A percentile compares a stretch with the other conserved stretches of the same genome.
phyloP scores from a whole-genome alignment of 2,888 invertebrate species.

The Chironomus tentans region DNA sequence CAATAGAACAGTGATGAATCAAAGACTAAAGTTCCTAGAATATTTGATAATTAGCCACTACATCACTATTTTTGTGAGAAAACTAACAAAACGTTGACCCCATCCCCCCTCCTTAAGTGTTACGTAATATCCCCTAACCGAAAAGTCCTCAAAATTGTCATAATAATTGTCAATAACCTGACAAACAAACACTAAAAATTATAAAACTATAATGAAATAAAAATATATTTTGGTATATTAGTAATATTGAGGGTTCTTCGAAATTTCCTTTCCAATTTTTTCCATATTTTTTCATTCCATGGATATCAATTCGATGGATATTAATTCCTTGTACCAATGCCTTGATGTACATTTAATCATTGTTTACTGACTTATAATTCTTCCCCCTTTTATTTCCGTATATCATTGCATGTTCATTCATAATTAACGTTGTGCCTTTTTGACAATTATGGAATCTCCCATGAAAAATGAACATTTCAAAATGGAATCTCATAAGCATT shows the following conservation, averaged over 20 bases:
- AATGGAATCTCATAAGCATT: background rate
- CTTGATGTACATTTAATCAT: slow-evolving; percentile 20
- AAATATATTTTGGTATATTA: too few relatives aligned
- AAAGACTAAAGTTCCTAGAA: too few relatives aligned
- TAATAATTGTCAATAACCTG: too few relatives aligned
- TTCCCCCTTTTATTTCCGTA: background rate
- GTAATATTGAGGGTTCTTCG: background rate
- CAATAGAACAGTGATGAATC: too few relatives aligned
- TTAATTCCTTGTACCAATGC: background rate
- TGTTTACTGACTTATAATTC: background rate
- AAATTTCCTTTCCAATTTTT: background rate
- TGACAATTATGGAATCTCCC: background rate
- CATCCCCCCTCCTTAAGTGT: too few relatives aligned
- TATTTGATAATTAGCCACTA: too few relatives aligned
- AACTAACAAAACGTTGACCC: too few relatives aligned
- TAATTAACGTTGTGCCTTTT: slow-evolving; percentile 14
- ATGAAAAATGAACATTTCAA: background rate
- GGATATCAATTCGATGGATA: slow-evolving; percentile 1
- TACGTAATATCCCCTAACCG: too few relatives aligned
- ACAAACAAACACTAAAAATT: too few relatives aligned
- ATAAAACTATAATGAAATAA: too few relatives aligned
- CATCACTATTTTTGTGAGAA: too few relatives aligned
- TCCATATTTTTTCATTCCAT: background rate
- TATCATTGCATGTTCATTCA: slow-evolving; percentile 15
- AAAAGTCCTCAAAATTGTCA: too few relatives aligned